phyloP scores from a whole-genome alignment of 1,140 invertebrate genomes.

The Drosophila sucinea region DNA sequence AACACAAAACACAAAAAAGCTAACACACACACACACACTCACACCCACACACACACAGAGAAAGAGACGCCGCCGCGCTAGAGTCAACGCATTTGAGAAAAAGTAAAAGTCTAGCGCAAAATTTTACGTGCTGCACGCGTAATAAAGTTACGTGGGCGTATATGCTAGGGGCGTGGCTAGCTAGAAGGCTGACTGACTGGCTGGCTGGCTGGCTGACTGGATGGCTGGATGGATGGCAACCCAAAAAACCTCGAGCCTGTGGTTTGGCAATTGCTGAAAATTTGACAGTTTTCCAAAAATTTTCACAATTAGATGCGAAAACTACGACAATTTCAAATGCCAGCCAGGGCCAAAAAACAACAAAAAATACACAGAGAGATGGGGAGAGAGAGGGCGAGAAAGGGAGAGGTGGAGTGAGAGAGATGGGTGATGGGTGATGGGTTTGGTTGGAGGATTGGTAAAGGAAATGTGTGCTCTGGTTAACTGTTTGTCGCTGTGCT shows the following conservation, averaged over 20 bases:
- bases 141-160: constrained; percentile 54
- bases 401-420: not conserved
- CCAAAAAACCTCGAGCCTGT: constrained; percentile 35
- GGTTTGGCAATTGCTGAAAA: constrained; percentile 57
- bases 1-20: constrained; percentile 23
- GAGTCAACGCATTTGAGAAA: constrained; percentile 20
- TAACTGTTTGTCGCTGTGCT: constrained; percentile 42
- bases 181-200: no score
- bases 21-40: not conserved
- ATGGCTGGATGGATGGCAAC: constrained; percentile 1
- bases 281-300: constrained; percentile 67
- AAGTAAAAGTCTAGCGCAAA: constrained; percentile 43
- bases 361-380: not conserved
- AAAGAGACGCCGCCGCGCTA: not conserved
- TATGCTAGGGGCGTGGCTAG: constrained; percentile 24
- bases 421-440: not conserved
- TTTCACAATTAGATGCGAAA: constrained; percentile 61
- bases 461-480: constrained; percentile 24
- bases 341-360: constrained; percentile 12
- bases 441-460: constrained; percentile 5
- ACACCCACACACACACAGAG: not conserved
- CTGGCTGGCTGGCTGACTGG: not conserved
- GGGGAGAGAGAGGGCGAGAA: not conserved
- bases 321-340: constrained; percentile 56
- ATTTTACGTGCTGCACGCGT: constrained; percentile 47